Conservation (phyloP, 2,113 vertebrate species). For the Phylloscopus trochiloides region DNA sequence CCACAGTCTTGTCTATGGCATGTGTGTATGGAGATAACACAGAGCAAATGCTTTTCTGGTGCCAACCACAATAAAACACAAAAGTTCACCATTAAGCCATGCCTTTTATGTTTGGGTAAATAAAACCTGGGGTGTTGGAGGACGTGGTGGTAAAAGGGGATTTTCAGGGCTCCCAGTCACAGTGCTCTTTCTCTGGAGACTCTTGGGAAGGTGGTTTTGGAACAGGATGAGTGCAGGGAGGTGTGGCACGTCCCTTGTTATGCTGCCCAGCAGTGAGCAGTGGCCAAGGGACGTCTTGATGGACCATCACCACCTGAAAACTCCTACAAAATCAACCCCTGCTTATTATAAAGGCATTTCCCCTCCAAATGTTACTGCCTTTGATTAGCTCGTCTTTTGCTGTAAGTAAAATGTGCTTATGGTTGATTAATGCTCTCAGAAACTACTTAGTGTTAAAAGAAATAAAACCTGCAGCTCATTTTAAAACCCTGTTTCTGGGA, state of each 20-base stretch:
- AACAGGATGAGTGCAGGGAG: neutral
- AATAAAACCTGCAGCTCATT: neutral
- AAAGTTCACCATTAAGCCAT: constrained; percentile 43
- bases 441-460: neutral
- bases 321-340: neutral
- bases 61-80: constrained; percentile 71
- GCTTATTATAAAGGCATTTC: neutral
- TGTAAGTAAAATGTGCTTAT: neutral
- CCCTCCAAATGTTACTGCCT: neutral
- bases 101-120: constrained; percentile 57
- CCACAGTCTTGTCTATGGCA: constrained; percentile 45
- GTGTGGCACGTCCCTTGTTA: rapidly evolving
- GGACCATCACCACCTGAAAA: neutral
- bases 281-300: neutral
- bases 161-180: neutral
- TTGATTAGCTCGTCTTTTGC: neutral
- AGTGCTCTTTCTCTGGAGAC: neutral
- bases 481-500: neutral
- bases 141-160: neutral
- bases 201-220: neutral
- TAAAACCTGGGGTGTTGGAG: neutral
- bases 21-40: constrained; percentile 49
- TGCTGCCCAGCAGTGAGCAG: neutral
- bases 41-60: constrained; percentile 62
- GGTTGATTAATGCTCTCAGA: neutral